These are phyloP conservation scores for Smutsia gigantea DNA, from an alignment of 2,797 vertebrate genomes.

Conservation along the genomic window DNA sequence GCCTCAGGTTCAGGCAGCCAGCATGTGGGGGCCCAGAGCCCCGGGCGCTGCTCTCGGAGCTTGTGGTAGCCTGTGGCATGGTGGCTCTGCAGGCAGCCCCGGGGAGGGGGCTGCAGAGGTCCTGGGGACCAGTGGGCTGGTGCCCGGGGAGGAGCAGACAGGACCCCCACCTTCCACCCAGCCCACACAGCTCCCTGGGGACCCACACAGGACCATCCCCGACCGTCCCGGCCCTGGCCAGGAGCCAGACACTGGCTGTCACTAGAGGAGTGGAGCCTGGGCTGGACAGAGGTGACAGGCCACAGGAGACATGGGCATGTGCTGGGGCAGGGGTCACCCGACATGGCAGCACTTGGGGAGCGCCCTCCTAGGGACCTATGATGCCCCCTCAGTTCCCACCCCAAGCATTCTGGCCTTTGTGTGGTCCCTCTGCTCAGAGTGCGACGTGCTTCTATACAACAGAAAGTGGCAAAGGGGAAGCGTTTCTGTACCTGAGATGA, in stretches of 20 bases:
- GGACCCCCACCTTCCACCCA: fast-evolving
- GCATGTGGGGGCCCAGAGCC: background rate
- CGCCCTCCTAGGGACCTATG: too few species aligned
- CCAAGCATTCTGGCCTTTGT: fast-evolving
- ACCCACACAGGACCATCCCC: background rate
- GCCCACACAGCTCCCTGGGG: fast-evolving
- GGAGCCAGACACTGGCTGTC: background rate
- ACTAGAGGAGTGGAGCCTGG: background rate
- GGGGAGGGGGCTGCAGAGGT: background rate
- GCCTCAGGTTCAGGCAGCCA: too few species aligned
- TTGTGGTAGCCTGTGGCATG: background rate
- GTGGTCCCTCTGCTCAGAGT: fast-evolving
- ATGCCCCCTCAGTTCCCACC: fast-evolving
- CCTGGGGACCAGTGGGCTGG: fast-evolving
- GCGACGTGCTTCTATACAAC: background rate
- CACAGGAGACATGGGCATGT: fast-evolving
- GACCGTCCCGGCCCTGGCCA: fast-evolving
- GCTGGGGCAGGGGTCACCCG: fast-evolving
- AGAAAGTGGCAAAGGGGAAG: background rate
- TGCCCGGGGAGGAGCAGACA: background rate
- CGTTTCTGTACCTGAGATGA: background rate
- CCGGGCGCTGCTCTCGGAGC: background rate
- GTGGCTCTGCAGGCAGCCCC: background rate
- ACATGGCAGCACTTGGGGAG: background rate
- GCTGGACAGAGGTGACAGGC: fast-evolving